Base-by-base conservation (phyloP, 2,797 vertebrate species). In the Leptatherina wallacei region DNA sequence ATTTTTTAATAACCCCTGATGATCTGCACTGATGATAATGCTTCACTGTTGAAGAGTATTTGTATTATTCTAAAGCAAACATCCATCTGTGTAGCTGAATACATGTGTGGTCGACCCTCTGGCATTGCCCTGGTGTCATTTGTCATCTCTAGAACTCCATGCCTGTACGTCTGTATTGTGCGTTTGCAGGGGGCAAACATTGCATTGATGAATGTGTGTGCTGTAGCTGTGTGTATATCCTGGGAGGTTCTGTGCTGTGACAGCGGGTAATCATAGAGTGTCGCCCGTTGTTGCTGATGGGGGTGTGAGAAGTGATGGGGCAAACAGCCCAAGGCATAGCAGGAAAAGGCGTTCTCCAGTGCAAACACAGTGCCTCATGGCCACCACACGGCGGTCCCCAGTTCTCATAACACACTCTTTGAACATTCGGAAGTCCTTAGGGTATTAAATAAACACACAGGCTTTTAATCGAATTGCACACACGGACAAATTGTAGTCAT, bases 341-440 rank as follows among this genome's bases (percentile, higher is more conserved):
- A 84, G 76, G 74, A 81, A 74, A 73, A 59, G 82, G 69, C 32
- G 49, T 85, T 75, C 65, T 71, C 52, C 59, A 24, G 47, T 30
- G 29, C 51, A 78, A 81, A 90, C 83, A 75, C 75, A 72, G 69
- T 70, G 61, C 67, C 64, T 69, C 77, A 56, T 56, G 42, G 84
- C 70, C 38, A 18, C 76, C 71, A 62, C 58, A 56, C 8, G 16
- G 69, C 51, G 71, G 47, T 67, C 61, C 58, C 40, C 16, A 29
- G 30, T 69, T 77, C 75, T 70, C 22, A 27, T 33, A 58, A 75
- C 57, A 35, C 35, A 20, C 62, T 49, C 32, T 69, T 71, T 75
- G 54, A 71, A 71, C 72, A 73, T 27, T 68, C 12, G 14, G 65
- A 79, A 69, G 72, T 62, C 74, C 66, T 29, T 52, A 40, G 81